Conservation (phyloP, 2,888 invertebrate species). For the Coelinius sp. region DNA sequence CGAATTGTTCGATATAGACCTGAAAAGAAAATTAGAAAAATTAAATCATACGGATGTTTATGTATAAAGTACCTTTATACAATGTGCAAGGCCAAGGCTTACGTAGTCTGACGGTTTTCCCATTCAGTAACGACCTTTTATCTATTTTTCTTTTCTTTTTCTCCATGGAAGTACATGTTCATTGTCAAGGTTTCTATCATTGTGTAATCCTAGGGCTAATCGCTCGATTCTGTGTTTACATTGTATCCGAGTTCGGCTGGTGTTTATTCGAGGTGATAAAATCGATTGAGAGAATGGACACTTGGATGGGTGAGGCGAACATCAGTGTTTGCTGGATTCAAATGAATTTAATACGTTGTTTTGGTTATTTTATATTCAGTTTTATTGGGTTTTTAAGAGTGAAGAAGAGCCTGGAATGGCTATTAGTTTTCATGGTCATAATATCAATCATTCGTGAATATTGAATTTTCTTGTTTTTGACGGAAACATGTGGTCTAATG, state of each 20-base stretch:
- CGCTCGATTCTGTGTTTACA: background rate
- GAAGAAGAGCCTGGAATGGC: background rate
- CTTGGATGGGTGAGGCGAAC: background rate
- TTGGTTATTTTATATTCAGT: background rate
- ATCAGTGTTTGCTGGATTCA: background rate
- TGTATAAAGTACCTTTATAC: too few relatives aligned
- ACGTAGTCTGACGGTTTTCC: constrained; percentile 33
- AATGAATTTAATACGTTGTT: background rate
- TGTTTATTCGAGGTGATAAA: background rate
- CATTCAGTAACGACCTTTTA: constrained; percentile 24
- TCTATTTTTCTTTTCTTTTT: constrained; percentile 19
- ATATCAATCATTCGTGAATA: background rate
- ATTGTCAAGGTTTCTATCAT: constrained; percentile 1
- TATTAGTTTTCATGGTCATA: background rate
- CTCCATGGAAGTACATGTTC: constrained; percentile 1
- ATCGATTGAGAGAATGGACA: background rate
- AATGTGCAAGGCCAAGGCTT: constrained; percentile 33
- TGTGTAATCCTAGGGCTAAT: background rate
- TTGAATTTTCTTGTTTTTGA: background rate
- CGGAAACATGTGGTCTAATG: background rate
- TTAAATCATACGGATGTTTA: too few relatives aligned
- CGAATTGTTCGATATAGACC: background rate
- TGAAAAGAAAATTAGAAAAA: too few relatives aligned
- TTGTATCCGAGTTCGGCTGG: background rate
- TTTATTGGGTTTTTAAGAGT: background rate